These are phyloP conservation scores for Hylaeus volcanicus DNA, from an alignment of 1,140 invertebrate species.

Conservation along the genomic window DNA sequence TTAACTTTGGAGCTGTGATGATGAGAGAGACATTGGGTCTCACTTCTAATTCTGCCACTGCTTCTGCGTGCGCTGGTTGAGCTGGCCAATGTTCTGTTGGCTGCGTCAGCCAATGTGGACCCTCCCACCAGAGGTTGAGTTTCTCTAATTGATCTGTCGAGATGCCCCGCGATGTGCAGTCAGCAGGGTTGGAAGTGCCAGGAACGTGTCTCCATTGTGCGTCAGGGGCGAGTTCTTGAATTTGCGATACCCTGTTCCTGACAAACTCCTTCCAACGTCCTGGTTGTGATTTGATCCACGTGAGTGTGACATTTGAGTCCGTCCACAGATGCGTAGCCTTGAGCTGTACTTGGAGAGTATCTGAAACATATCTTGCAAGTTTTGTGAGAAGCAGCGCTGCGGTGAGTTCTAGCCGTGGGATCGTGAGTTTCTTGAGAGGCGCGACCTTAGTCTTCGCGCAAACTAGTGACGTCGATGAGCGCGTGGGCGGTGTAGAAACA, in stretches of 20 bases:
- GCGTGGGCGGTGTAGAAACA: neutral
- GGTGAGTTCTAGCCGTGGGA: constrained; percentile 44
- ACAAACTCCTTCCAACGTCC: constrained; percentile 46
- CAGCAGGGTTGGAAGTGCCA: constrained; percentile 70
- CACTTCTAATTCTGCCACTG: neutral
- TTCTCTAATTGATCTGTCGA: constrained; percentile 3
- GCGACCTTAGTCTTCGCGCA: constrained; percentile 53
- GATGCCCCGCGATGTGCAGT: constrained; percentile 63
- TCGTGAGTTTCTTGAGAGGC: constrained; percentile 49
- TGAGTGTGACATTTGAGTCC: constrained; percentile 51
- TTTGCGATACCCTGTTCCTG: constrained; percentile 20
- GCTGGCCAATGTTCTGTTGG: constrained; percentile 3
- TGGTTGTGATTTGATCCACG: constrained; percentile 35
- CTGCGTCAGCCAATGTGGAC: constrained; percentile 33
- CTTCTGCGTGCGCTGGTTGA: constrained; percentile 9
- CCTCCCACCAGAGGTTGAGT: constrained; percentile 47
- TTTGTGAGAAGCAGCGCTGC: constrained; percentile 52
- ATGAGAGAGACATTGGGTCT: neutral
- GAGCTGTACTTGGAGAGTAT: neutral
- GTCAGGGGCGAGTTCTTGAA: neutral
- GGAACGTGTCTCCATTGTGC: neutral
- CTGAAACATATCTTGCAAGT: constrained; percentile 27
- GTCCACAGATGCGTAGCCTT: constrained; percentile 12
- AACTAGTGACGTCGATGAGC: neutral
- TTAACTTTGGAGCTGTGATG: no score